These are phyloP conservation scores for Catocala fraxini DNA, from an alignment of 2,888 invertebrate genomes.

Conservation along the genomic window DNA sequence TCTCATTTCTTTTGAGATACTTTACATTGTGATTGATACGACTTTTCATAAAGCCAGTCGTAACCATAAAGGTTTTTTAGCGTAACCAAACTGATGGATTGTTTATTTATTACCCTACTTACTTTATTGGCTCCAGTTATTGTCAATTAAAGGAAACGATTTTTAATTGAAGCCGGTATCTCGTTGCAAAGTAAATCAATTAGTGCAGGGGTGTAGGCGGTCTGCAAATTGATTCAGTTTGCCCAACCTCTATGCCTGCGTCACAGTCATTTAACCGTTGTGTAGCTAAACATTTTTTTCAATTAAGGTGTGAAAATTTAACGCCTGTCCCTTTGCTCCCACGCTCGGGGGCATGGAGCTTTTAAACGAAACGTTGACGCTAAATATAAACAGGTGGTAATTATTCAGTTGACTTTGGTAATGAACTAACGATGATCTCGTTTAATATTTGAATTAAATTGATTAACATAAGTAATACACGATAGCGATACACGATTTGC, in stretches of 20 bases:
- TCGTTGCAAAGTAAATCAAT: constrained; percentile 84
- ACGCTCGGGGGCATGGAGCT: constrained; percentile 17
- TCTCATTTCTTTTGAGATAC: neutral
- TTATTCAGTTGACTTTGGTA: constrained; percentile 33
- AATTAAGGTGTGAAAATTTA: constrained; percentile 44
- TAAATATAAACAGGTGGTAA: constrained; percentile 20
- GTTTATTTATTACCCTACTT: constrained; percentile 54
- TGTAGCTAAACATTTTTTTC: constrained; percentile 45
- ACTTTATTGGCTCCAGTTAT: constrained; percentile 62
- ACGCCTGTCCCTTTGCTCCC: constrained; percentile 21
- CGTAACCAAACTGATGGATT: constrained; percentile 34
- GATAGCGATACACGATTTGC: neutral
- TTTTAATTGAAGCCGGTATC: constrained; percentile 78
- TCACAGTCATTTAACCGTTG: constrained; percentile 43
- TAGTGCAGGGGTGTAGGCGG: constrained; percentile 70
- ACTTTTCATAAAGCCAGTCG: constrained; percentile 5
- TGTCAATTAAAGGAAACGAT: constrained; percentile 73
- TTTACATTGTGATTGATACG: neutral
- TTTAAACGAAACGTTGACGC: constrained; percentile 30
- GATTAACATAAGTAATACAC: neutral
- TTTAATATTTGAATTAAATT: constrained; percentile 20
- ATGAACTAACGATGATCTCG: constrained; percentile 21
- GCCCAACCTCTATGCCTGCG: constrained; percentile 55
- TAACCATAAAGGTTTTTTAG: constrained; percentile 18
- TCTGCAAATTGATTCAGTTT: constrained; percentile 70